Base-by-base conservation (phyloP, 2,888 invertebrate species). In the Agapostemon virescens region DNA sequence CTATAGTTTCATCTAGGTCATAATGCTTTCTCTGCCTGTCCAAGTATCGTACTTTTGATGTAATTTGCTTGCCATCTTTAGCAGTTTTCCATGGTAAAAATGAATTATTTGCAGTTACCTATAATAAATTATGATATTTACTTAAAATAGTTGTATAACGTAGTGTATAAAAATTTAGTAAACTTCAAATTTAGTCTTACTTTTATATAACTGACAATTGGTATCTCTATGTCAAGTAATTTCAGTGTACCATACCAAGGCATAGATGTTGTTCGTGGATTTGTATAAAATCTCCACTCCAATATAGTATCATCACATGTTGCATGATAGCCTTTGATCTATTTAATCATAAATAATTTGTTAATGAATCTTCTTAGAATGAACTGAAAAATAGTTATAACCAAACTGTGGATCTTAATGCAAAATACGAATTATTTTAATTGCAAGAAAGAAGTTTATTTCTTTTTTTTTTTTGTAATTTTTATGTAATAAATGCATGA, bases 141-240 rank as follows among this genome's bases (percentile, higher is more conserved):
- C 26, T 23, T 55, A 30, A 68, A 63, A 49, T 13, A 13, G 33
- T 61, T 30, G 68, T 5, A n/a, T 67, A 69, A n/a, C 63, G 11
- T 2, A 30, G 40, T 15, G 40, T 15, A 61, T 2, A 55, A 26
- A 0, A 30, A 7, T 42, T 74, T 55, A 3, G 23, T 49, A 61
- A 38, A 2, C 42, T 55, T 55, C 11, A 1, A 64, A 66, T 63
- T 55, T 1, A 23, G 70, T 23, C 72, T 70, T 82, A 90, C 89
- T 81, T 89, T 90, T 4, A 87, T 70, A 69, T 84, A 87, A 42
- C 67, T 33, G 13, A 9, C 38, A 45, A 89, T 85, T 36, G 86
- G 83, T 55, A 90, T 89, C 9, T 36, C 2, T 20, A 85, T 42
- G 30, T 83, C 82, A n/a, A 45, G 61, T 73, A 89, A 77, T 79